A percentile compares a stretch with the other conserved stretches of the same genome.
These are phyloP conservation scores for Carassius gibelio DNA, from an alignment of 2,113 vertebrate genomes.

Conservation along the genomic window DNA sequence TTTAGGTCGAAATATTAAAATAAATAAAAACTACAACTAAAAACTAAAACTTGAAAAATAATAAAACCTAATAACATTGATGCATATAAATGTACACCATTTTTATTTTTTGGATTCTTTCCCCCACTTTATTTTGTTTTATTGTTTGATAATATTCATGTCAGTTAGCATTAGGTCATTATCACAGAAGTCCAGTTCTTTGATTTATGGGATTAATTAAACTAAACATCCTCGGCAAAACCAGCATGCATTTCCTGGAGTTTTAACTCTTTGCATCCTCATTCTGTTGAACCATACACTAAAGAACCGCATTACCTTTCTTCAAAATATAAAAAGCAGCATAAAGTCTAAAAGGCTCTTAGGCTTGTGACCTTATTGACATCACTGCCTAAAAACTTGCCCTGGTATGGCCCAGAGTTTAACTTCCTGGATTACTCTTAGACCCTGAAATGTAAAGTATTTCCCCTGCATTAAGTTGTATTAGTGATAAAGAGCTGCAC, in stretches of 20 bases:
- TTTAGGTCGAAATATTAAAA: neutral
- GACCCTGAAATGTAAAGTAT: slow-evolving; percentile 32
- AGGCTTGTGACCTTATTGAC: slow-evolving; percentile 5
- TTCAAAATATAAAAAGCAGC: neutral
- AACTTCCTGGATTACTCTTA: slow-evolving; percentile 21
- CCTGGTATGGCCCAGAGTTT: neutral
- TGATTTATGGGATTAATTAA: neutral
- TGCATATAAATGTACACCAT: neutral
- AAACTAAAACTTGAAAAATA: neutral
- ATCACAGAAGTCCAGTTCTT: neutral
- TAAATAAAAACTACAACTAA: no score
- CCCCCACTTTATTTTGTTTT: neutral
- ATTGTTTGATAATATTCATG: neutral
- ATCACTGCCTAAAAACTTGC: neutral
- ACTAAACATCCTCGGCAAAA: neutral
- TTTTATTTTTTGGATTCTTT: neutral
- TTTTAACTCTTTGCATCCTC: neutral
- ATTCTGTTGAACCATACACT: slow-evolving; percentile 8
- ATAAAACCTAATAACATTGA: neutral
- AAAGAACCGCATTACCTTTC: neutral
- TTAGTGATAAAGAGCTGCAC: slow-evolving; percentile 14
- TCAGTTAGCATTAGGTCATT: neutral
- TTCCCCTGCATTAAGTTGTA: slow-evolving; percentile 3
- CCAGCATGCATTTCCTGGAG: neutral
- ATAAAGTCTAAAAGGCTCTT: slow-evolving; percentile 41